Percentiles rank a stretch among this genome's conserved stretches.
phyloP scores from a whole-genome alignment of 2,888 invertebrate genomes.

The Drosophila phalerata region DNA sequence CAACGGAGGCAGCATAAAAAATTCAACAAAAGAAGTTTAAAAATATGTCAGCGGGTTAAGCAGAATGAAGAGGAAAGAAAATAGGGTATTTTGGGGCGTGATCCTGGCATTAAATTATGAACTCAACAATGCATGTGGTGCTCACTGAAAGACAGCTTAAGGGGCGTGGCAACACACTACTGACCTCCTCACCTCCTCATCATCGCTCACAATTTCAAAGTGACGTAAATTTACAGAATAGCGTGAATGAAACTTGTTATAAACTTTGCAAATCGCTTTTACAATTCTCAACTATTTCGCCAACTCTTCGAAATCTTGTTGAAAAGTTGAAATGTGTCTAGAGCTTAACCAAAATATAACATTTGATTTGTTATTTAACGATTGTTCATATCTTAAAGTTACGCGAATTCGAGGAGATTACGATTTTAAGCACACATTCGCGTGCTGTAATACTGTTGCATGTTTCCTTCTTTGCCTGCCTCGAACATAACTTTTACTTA shows the following conservation, averaged over 20 bases:
- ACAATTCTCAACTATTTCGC: constrained; percentile 29
- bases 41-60: constrained; percentile 73
- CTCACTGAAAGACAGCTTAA: not conserved
- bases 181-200: not conserved
- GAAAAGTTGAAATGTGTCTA: not conserved
- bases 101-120: constrained; percentile 68
- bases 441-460: constrained; percentile 40
- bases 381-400: not conserved
- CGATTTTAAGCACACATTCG: constrained; percentile 18
- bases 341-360: too few relatives aligned
- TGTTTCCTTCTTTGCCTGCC: constrained; percentile 23
- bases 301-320: not conserved
- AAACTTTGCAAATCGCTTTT: constrained; percentile 15
- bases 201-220: not conserved
- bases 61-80: constrained; percentile 10
- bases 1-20: constrained; percentile 52
- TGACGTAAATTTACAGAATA: not conserved
- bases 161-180: constrained; percentile 6
- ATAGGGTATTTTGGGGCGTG: constrained; percentile 16
- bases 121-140: constrained; percentile 62
- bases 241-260: not conserved
- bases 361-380: not conserved
- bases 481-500: constrained; percentile 54
- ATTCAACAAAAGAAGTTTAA: constrained; percentile 68
- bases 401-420: not conserved